These are phyloP conservation scores for Labroides dimidiatus DNA, from an alignment of 2,797 vertebrate genomes.

Conservation along the genomic window DNA sequence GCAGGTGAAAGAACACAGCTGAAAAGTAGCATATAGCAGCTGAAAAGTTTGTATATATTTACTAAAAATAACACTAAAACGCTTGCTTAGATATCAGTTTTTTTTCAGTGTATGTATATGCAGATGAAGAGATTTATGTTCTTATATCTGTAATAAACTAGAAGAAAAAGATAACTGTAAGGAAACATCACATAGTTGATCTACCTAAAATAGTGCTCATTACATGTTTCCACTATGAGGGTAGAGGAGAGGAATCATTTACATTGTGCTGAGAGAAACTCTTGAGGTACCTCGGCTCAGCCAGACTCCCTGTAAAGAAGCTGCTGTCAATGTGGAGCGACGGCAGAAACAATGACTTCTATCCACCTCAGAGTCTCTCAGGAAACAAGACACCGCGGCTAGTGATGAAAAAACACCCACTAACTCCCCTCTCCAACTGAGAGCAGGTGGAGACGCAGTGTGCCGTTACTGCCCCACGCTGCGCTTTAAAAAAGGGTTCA, in stretches of 20 bases:
- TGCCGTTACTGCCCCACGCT: constrained; percentile 67
- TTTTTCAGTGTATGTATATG: too few species aligned
- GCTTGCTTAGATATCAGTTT: too few species aligned
- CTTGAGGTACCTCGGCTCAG: constrained; percentile 42
- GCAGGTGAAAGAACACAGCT: too few species aligned
- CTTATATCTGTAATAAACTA: background rate
- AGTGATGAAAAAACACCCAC: constrained; percentile 45
- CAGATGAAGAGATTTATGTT: background rate
- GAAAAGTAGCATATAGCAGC: too few species aligned
- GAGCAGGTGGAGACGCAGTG: constrained; percentile 67
- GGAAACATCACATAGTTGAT: too few species aligned
- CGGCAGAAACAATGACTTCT: constrained; percentile 54
- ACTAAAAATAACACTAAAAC: too few species aligned
- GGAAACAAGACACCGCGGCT: constrained; percentile 36
- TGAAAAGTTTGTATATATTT: too few species aligned
- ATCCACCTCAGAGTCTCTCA: constrained; percentile 44
- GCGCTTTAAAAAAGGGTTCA: constrained; percentile 78
- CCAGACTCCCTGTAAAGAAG: constrained; percentile 32
- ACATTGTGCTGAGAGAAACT: constrained; percentile 53
- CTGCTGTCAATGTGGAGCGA: constrained; percentile 35
- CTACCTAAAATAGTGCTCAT: constrained; percentile 45
- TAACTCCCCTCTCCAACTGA: constrained; percentile 55
- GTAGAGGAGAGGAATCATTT: constrained; percentile 55
- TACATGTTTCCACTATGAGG: constrained; percentile 49
- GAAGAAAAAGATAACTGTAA: too few species aligned